Base-by-base conservation (phyloP, 2,888 invertebrate species). In the Tetragnatha montana region DNA sequence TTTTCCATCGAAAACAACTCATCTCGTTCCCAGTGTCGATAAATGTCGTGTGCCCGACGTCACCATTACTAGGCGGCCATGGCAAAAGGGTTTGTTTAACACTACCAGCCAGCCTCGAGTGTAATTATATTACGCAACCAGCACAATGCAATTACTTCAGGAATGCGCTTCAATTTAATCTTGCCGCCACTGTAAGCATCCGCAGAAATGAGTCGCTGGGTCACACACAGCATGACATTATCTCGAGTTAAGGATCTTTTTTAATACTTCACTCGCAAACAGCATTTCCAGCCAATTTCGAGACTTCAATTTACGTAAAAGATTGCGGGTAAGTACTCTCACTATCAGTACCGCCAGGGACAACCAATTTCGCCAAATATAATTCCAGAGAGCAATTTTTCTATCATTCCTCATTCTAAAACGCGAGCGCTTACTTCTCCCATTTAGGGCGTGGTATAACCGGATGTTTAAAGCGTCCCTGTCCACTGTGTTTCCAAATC, bases 391-490 rank as follows among this genome's bases (percentile, higher is more conserved):
- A 17, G 84, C 21, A 60, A 10, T 60, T 79, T 82, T 68, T 68
- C 50, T 82, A 68, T 84, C 83, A 83, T 83, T 80, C 78, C 78
- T 88, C 88, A 88, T 71, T 82, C 47, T 51, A 71, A 70, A 81
- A 79, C 47, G 70, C 84, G 70, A 86, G 60, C 49, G 50, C n/a
- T 80, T 80, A 84, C 69, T 85, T 81, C 81, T 85, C 81, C 47
- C 75, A 69, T 76, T 35, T 74, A 84, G 85, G 89, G 89, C 89
- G 89, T 85, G 89, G 85, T 76, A 70, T 68, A 81, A 76, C 87
- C 76, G 81, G 81, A 87, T 81, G 81, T 76, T 75, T 50, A 80
- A 89, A 85, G 50, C 81, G 51, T 84, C 75, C 74, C 75, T 69
- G 50, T 73, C 60, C 60, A 14, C 60, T 60, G 14, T 60, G 14